Evolutionary conservation across 2,113 vertebrate species (phyloP), one percentile per base, ranked within the genome.

Genomic region (Cacatua alba): DNA sequence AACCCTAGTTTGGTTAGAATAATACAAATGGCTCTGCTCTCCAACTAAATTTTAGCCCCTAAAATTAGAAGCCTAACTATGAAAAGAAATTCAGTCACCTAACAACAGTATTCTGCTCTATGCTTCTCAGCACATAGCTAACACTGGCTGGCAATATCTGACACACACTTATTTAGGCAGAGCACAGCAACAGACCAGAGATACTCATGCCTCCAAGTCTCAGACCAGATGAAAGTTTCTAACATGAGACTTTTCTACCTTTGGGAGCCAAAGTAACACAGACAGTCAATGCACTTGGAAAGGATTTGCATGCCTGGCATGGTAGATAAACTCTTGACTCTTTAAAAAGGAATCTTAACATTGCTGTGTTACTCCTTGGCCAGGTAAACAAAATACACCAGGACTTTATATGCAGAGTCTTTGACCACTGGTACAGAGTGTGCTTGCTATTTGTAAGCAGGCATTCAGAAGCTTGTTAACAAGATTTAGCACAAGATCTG

Each of bases 121-220:
- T 43, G 44, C 15, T 76, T 79, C 62, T 75, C 39, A 90, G 69
- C 60, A n/a, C 68, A 55, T 46, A 87, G 69, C 37, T 70, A 82
- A 59, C 55, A 8, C 84, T 79, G 46, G 11, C 68, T 93, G 84
- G 64, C 77, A 91, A 55, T 71, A 74, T 13, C 46, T 93, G 65
- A 78, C 44, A 72, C 60, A 79, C 17, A 62, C 82, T 94, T 90
- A 82, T 79, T 95, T 87, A 94, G 88, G 85, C 78, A 93, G 87
- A 95, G 57, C 65, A 62, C 37, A 67, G 60, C 64, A 91, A 53
- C 86, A 84, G 53, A 48, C 44, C 26, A 33, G 74, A 95, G 65
- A 55, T 59, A 60, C 48, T 71, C 57, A 14, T 70, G 60, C 14
- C 60, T 57, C 14, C 60, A 78, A 41, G 55, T 26, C 49, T 77